Evolutionary conservation across 2,888 invertebrate genomes (phyloP), one percentile per base, ranked within the genome.

Genomic region (Dione juno): DNA sequence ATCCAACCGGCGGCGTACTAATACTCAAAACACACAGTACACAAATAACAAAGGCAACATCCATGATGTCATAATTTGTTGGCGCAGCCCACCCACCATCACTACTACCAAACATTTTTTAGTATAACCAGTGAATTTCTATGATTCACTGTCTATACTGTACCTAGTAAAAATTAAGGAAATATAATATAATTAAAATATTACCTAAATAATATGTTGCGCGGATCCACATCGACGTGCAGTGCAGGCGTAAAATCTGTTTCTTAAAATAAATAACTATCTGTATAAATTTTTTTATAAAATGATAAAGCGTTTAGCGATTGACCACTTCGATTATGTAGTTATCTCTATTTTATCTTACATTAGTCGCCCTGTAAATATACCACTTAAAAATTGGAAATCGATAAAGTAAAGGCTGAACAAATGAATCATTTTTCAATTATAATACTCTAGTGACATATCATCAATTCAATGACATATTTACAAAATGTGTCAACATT

Each of bases 41-140:
- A 43, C 43, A 43, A 43, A 43, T 35, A 35, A 61, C 43, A 35
- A 45, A 67, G 43, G 21, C 52, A 35, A 52, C 52, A 52, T 9
- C 61, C 35, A 67, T 67, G 67, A 67, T 67, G 67, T 67, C 67
- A 67, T 67, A 21, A 43, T 61, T 61, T n/a, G 61, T 45, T 61
- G 43, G 61, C 43, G 61, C 61, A 59, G 61, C 43, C 53, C 41
- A 45, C 61, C 67, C 59, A 67, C 52, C 35, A 66, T 21, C 57
- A 43, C 14, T 21, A 19, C 6, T 61, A 11, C 28, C 28, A 61
- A 61, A 45, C 45, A 35, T 45, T 45, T 45, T 35, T 61, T 45
- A 8, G 43, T 28, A 14, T 16, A 16, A 43, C 35, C 43, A 45
- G 45, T n/a, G 28, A 45, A 61, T 35, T 35, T 28, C 3, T 43